Conservation (phyloP, 2,113 vertebrate genomes). For the Columbina picui region DNA sequence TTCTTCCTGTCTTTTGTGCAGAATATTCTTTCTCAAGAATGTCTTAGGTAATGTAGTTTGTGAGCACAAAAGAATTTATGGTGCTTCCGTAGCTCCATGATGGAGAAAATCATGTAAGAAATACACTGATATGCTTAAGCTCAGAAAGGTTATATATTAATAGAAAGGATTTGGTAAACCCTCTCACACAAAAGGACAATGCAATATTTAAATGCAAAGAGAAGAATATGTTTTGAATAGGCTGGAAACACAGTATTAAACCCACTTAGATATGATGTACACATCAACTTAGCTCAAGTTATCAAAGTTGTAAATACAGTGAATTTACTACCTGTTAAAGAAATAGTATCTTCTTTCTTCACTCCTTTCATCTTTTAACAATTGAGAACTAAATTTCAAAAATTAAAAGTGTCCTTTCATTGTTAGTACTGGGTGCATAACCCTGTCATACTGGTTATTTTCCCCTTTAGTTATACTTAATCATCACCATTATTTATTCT, state of each 20-base stretch:
- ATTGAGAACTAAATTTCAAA: background rate
- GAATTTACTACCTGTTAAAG: background rate
- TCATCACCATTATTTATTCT: background rate
- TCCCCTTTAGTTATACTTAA: background rate
- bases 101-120: background rate
- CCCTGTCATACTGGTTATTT: background rate
- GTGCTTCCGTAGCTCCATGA: background rate
- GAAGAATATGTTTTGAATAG: background rate
- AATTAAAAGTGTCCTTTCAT: background rate
- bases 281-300: background rate
- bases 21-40: background rate
- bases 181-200: background rate
- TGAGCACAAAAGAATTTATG: background rate
- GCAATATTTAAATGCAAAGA: background rate
- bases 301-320: background rate
- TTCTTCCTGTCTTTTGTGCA: background rate
- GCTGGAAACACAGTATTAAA: background rate
- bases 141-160: background rate
- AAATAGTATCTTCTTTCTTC: background rate
- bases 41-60: background rate
- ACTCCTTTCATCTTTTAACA: background rate
- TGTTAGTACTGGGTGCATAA: background rate
- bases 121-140: background rate
- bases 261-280: background rate
- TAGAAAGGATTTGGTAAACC: background rate